These are phyloP conservation scores for Ptiloglossa arizonensis DNA, from an alignment of 1,140 invertebrate genomes.

Conservation along the genomic window DNA sequence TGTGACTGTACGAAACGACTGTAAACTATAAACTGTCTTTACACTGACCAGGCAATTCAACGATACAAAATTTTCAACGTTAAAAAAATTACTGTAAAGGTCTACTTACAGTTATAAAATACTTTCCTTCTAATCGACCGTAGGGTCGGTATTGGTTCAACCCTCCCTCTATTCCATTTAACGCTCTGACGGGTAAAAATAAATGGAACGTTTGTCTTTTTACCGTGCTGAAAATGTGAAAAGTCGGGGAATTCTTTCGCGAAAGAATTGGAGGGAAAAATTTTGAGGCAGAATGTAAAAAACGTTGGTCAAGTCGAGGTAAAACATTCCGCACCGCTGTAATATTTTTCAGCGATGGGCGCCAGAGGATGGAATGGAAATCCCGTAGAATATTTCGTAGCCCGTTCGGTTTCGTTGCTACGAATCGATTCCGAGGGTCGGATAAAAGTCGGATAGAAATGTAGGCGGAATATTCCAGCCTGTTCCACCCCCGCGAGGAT, in stretches of 20 bases:
- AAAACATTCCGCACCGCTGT: not conserved
- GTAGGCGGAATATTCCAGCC: slow-evolving; percentile 38
- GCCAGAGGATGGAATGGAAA: slow-evolving; percentile 18
- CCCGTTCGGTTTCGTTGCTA: not conserved
- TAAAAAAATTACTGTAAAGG: too few relatives aligned
- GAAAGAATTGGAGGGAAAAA: not conserved
- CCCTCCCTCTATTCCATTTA: too few relatives aligned
- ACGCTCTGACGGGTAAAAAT: too few relatives aligned
- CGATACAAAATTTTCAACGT: too few relatives aligned
- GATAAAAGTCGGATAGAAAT: slow-evolving; percentile 38
- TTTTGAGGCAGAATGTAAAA: not conserved
- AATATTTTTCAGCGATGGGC: slow-evolving; percentile 6
- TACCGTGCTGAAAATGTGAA: not conserved
- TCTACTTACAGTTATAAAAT: too few relatives aligned
- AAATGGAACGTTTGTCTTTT: too few relatives aligned
- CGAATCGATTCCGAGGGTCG: slow-evolving; percentile 33
- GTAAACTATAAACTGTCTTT: too few relatives aligned
- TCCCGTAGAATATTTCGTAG: slow-evolving; percentile 24
- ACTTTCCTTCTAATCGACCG: too few relatives aligned
- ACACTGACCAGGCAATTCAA: too few relatives aligned
- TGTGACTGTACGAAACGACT: too few relatives aligned
- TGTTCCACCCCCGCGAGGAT: slow-evolving; percentile 16
- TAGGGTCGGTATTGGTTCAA: too few relatives aligned
- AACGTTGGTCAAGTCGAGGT: not conserved
- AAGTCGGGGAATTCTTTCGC: not conserved